Conservation (phyloP, 2,888 invertebrate species). For the Invenusta paracnida region DNA sequence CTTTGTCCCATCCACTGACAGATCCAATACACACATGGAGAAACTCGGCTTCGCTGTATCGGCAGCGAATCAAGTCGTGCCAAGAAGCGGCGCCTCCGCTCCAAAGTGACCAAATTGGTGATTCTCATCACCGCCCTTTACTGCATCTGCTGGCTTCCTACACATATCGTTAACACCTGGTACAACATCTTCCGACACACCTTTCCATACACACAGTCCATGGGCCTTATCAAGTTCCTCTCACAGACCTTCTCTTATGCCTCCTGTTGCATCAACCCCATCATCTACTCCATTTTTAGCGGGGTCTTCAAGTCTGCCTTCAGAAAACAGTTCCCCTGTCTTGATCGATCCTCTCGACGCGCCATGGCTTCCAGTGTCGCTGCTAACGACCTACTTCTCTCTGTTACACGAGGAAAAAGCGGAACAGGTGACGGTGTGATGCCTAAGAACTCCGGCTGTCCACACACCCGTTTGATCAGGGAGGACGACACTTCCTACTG, state of each 20-base stretch:
- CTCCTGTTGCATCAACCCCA: slow-evolving; percentile 38
- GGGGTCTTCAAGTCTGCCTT: slow-evolving; percentile 32
- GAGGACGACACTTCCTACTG: background rate
- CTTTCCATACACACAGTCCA: slow-evolving; percentile 27
- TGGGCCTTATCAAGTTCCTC: slow-evolving; percentile 32
- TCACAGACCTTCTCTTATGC: slow-evolving; percentile 36
- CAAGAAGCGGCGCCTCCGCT: slow-evolving; percentile 39
- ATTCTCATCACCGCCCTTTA: slow-evolving; percentile 36
- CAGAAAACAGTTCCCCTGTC: slow-evolving; percentile 36
- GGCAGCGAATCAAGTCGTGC: background rate
- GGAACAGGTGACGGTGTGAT: too few species aligned
- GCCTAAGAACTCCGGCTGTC: background rate
- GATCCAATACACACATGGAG: too few species aligned
- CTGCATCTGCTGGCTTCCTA: slow-evolving; percentile 41
- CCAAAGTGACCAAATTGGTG: slow-evolving; percentile 40
- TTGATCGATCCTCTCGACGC: background rate
- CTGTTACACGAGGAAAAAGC: too few species aligned
- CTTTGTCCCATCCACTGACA: too few species aligned
- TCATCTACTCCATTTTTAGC: slow-evolving; percentile 41
- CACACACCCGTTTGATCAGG: background rate
- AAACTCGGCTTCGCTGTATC: background rate
- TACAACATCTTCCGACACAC: slow-evolving; percentile 37
- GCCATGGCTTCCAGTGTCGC: background rate
- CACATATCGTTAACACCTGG: slow-evolving; percentile 38
- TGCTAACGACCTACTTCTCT: background rate